Base-by-base conservation (phyloP, 2,797 vertebrate species). In the Cetoscarus ocellatus region DNA sequence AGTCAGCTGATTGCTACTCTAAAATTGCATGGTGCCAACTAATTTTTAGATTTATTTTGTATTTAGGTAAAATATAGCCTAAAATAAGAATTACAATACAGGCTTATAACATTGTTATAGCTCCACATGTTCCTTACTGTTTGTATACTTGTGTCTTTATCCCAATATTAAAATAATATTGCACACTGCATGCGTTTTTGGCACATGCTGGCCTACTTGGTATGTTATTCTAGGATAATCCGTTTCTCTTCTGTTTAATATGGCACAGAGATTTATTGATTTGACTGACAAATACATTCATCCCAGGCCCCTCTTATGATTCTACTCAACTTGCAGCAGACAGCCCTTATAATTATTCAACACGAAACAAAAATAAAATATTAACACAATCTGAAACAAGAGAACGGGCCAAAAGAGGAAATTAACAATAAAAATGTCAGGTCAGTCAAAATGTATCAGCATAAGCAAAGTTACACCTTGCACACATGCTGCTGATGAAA, bases 401-500 rank as follows among this genome's bases (percentile, higher is more conserved):
- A 74, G n/a, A 70, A 40, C 17, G 61, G 73, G 79, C 47, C 67
- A 70, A 75, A 51, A 71, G 79, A 86, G 71, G 77, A 44, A 82
- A 87, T 67, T 57, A 74, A 75, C 34, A 61, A 52, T 63, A 66
- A 54, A 86, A 75, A 79, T 73, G 78, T 81, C 71, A 67, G 0
- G 12, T 74, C 58, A 62, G 58, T 75, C 80, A 72, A 70, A 64
- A n/a, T 68, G 80, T 62, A 84, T 82, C 84, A 84, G 81, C 79
- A 83, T 74, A 69, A 85, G 80, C 82, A 79, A 83, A 87, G 77
- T 66, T 77, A 62, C 40, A 88, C 71, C 79, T 88, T 66, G 82
- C 84, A 83, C 73, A 85, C 88, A 90, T 89, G 91, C 89, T 87
- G 86, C 88, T 79, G 73, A 84, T 84, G 75, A 78, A 90, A 82